phyloP scores from a whole-genome alignment of 2,113 vertebrate genomes.

The Mirza zaza region DNA sequence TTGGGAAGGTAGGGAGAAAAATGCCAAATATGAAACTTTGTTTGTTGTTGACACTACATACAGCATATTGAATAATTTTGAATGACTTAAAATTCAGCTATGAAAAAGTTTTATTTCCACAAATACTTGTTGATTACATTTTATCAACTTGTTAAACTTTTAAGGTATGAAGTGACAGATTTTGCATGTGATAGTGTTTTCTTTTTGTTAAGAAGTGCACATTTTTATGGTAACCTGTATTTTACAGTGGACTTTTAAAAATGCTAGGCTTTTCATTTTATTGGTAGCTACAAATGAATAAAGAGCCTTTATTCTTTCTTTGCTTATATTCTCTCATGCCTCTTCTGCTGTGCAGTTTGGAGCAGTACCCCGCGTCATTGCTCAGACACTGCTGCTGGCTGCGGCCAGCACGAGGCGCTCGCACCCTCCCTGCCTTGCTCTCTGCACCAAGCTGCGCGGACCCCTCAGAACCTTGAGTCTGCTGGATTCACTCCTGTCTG shows the following conservation, averaged over 20 bases:
- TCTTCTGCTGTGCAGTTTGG: rapidly evolving
- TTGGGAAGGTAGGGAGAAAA: constrained; percentile 11
- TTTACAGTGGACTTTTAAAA: not conserved
- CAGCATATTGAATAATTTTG: constrained; percentile 23
- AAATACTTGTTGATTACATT: not conserved
- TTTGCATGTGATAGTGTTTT: not conserved
- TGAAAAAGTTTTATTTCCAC: constrained; percentile 50
- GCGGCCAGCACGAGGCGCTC: not conserved
- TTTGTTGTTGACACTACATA: not conserved
- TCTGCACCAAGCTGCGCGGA: not conserved
- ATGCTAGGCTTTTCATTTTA: not conserved
- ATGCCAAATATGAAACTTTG: not conserved
- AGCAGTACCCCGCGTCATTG: rapidly evolving
- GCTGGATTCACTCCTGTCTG: not conserved
- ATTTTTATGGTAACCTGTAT: not conserved
- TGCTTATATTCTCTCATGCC: not conserved
- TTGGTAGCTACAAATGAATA: not conserved
- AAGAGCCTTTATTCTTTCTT: not conserved
- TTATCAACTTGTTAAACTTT: not conserved
- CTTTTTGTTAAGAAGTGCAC: not conserved
- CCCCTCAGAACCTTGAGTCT: not conserved
- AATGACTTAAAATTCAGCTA: not conserved
- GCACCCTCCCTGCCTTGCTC: not conserved
- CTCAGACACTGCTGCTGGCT: rapidly evolving
- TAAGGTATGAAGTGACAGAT: not conserved